These are phyloP conservation scores for Microcebus tavaratra DNA, from an alignment of 2,113 vertebrate genomes.

Conservation along the genomic window DNA sequence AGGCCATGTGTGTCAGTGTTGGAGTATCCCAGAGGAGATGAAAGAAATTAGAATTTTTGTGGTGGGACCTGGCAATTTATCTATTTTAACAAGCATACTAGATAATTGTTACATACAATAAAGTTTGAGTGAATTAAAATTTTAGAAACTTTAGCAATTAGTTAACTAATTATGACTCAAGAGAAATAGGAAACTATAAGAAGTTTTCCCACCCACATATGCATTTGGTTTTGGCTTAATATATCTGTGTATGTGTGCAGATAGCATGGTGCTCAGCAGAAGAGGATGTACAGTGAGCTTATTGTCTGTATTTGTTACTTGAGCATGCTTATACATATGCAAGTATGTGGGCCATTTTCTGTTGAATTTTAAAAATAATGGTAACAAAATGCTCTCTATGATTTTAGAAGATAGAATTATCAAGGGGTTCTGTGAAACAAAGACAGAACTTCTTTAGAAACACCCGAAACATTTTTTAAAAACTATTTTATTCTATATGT, in stretches of 20 bases:
- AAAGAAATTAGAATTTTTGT: neutral
- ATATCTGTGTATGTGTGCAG: conserved; percentile 62
- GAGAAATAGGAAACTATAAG: conserved; percentile 58
- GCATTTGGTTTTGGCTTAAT: conserved; percentile 72
- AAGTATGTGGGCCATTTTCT: conserved; percentile 62
- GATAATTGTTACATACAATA: neutral
- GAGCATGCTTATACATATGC: conserved; percentile 63
- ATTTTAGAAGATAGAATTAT: conserved; percentile 39
- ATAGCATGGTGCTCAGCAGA: conserved; percentile 17
- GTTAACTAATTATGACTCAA: conserved; percentile 73
- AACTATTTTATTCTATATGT: conserved; percentile 27
- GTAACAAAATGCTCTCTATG: conserved; percentile 32
- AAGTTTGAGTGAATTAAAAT: conserved; percentile 63
- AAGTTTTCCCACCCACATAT: conserved; percentile 68
- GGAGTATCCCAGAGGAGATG: neutral
- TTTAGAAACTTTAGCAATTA: conserved; percentile 68
- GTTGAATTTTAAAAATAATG: conserved; percentile 69
- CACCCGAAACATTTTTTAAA: neutral
- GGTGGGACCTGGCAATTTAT: neutral
- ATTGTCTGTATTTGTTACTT: conserved; percentile 54
- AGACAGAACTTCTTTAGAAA: conserved; percentile 50
- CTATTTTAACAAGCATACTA: neutral
- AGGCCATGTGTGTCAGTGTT: neutral
- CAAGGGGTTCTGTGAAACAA: conserved; percentile 33
- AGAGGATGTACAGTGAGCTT: conserved; percentile 41